phyloP scores from a whole-genome alignment of 1,140 invertebrate genomes.

The Oreohelix idahoensis region DNA sequence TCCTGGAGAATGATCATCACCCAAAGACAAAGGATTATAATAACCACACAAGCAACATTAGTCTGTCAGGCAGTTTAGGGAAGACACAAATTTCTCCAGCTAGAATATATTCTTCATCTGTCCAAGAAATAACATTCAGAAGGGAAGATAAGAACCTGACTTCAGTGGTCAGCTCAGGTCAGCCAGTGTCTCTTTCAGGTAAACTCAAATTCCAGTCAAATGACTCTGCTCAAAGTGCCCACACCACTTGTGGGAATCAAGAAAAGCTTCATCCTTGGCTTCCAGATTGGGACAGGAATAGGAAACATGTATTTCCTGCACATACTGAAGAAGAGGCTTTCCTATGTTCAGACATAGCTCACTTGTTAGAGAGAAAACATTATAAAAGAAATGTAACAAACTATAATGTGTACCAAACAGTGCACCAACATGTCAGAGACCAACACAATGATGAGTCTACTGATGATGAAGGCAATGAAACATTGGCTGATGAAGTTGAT shows the following conservation, averaged over 20 bases:
- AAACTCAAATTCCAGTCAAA: not conserved
- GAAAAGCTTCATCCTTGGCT: not conserved
- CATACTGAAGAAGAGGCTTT: not conserved
- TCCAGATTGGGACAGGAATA: not conserved
- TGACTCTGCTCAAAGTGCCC: not conserved
- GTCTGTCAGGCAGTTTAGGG: not conserved
- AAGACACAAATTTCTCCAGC: not conserved
- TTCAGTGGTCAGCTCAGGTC: not conserved
- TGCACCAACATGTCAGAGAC: not conserved
- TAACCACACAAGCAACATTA: not conserved
- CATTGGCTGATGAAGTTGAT: conserved; percentile 8
- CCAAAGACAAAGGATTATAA: not conserved
- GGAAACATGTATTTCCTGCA: not conserved
- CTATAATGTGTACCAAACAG: too few species aligned
- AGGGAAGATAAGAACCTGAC: not conserved
- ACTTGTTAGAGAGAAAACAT: too few species aligned
- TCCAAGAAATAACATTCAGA: not conserved
- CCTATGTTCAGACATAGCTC: not conserved
- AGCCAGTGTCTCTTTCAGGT: not conserved
- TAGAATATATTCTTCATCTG: not conserved
- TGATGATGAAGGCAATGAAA: not conserved
- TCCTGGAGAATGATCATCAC: not conserved
- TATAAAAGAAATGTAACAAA: too few species aligned
- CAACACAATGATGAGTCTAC: not conserved
- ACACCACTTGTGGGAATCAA: too few species aligned